Evolutionary conservation across 2,888 invertebrate genomes (phyloP), one percentile per base, ranked within the genome.

Genomic region (Leptinotarsa rubiginosa): DNA sequence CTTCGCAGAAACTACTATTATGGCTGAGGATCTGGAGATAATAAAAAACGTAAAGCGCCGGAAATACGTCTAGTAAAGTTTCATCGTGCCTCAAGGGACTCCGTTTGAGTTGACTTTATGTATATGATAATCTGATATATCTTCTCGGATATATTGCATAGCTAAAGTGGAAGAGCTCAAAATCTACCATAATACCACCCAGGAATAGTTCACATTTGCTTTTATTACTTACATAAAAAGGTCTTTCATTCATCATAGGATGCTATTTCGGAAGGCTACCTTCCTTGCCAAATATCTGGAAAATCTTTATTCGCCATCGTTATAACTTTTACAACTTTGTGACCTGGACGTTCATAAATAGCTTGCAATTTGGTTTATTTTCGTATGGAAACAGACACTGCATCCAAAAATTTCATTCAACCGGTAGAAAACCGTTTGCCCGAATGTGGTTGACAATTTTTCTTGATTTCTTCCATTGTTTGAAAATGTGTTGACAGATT

Each of bases 91-190:
- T 70, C 65, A 15, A 20, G 70, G 65, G 70, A 65, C 70, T 70
- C 12, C 22, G 65, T 70, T 52, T n/a, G 65, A 65, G 65, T 70
- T 68, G 70, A 70, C 70, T 70, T 70, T 70, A 70, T 70, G 70
- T 70, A 52, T 65, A 65, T 50, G 70, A 70, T 70, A 65, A 65
- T 70, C 52, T 65, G 41, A 65, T 65, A 70, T 65, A 70, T 70
- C 64, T 49, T 31, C 18, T 52, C 64, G 64, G 70, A 70, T 70
- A 70, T 70, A 70, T 70, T 52, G 68, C 69, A 69, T 59, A 70
- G 49, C 49, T 70, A 49, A 62, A 70, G 62, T 62, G 62, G 22
- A 62, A n/a, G 31, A 62, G 41, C 62, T 41, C 62, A 16, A 62
- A 62, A 25, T 62, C 62, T 31, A 62, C 31, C 62, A 62, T 62